phyloP scores from a whole-genome alignment of 2,888 invertebrate species.

The Agriopis leucophaearia region DNA sequence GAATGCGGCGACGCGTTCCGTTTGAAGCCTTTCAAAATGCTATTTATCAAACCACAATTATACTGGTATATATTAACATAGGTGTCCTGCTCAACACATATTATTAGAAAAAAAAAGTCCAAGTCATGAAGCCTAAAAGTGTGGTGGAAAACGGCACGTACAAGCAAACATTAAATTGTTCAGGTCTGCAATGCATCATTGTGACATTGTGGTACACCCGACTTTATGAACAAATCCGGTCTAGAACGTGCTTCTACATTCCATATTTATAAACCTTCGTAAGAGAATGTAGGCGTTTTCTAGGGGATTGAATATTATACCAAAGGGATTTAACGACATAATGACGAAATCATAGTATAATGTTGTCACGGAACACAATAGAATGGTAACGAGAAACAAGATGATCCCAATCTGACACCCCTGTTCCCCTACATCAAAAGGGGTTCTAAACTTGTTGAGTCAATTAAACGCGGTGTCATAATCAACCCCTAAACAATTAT shows the following conservation, averaged over 20 bases:
- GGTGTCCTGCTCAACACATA: slow-evolving; percentile 5
- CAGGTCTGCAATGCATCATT: slow-evolving; percentile 76
- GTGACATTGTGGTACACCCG: slow-evolving; percentile 48
- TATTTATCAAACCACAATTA: slow-evolving; percentile 49
- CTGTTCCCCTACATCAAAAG: slow-evolving; percentile 60
- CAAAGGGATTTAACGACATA: slow-evolving; percentile 18
- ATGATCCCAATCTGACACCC: slow-evolving; percentile 58
- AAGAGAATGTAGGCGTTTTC: slow-evolving; percentile 12
- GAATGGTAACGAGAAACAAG: slow-evolving; percentile 50
- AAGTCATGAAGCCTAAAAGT: slow-evolving; percentile 39
- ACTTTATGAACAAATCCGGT: slow-evolving; percentile 42
- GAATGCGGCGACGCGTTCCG: slow-evolving; percentile 46
- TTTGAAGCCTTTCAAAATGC: slow-evolving; percentile 47
- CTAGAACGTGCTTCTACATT: slow-evolving; percentile 30
- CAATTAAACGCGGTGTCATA: slow-evolving; percentile 77
- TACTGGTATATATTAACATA: slow-evolving; percentile 24
- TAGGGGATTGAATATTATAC: slow-evolving; percentile 22
- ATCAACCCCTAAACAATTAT: slow-evolving; percentile 79
- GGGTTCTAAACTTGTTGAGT: slow-evolving; percentile 77
- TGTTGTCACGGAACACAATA: slow-evolving; percentile 45
- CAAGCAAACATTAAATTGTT: slow-evolving; percentile 61
- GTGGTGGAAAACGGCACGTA: slow-evolving; percentile 55
- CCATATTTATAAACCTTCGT: slow-evolving; percentile 26
- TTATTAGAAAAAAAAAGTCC: slow-evolving; percentile 30
- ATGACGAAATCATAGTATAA: slow-evolving; percentile 43